Percentiles rank a stretch among this genome's conserved stretches.
phyloP scores from a whole-genome alignment of 1,140 invertebrate genomes.

The Drosophila simulans region DNA sequence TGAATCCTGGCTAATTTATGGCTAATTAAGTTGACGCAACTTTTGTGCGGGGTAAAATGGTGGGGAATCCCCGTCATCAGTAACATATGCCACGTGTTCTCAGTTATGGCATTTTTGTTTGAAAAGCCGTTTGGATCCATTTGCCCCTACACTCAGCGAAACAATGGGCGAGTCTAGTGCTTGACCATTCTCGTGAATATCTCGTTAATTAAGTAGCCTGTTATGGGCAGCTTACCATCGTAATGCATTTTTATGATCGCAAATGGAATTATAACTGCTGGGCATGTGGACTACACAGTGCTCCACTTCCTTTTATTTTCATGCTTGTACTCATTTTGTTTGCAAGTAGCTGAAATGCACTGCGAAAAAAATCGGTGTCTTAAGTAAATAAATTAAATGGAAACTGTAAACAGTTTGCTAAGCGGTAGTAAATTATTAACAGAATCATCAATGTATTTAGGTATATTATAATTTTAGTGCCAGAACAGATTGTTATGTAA shows the following conservation, averaged over 20 bases:
- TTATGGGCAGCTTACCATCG: slow-evolving; percentile 61
- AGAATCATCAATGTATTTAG: too few relatives aligned
- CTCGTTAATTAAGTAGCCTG: slow-evolving; percentile 68
- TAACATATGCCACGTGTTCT: slow-evolving; percentile 50
- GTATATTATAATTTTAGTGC: too few relatives aligned
- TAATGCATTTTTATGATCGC: slow-evolving; percentile 72
- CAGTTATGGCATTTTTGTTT: slow-evolving; percentile 21
- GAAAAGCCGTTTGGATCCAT: not conserved
- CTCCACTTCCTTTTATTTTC: slow-evolving; percentile 15
- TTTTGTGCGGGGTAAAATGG: slow-evolving; percentile 19
- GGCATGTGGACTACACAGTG: slow-evolving; percentile 21
- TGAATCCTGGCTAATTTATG: slow-evolving; percentile 65
- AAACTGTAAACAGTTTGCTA: not conserved
- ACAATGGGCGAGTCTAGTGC: slow-evolving; percentile 23
- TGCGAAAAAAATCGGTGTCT: not conserved
- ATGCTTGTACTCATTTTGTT: slow-evolving; percentile 17
- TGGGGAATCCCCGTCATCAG: not conserved
- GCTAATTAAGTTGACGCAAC: slow-evolving; percentile 66
- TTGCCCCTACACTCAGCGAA: slow-evolving; percentile 32
- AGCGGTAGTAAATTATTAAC: not conserved
- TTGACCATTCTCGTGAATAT: slow-evolving; percentile 39
- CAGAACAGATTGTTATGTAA: too few relatives aligned
- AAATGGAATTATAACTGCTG: slow-evolving; percentile 68
- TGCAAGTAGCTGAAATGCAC: slow-evolving; percentile 5
- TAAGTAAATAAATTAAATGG: not conserved